Evolutionary conservation across 1,140 invertebrate species (phyloP).

Genomic region (Gonatopus flavifemur): DNA sequence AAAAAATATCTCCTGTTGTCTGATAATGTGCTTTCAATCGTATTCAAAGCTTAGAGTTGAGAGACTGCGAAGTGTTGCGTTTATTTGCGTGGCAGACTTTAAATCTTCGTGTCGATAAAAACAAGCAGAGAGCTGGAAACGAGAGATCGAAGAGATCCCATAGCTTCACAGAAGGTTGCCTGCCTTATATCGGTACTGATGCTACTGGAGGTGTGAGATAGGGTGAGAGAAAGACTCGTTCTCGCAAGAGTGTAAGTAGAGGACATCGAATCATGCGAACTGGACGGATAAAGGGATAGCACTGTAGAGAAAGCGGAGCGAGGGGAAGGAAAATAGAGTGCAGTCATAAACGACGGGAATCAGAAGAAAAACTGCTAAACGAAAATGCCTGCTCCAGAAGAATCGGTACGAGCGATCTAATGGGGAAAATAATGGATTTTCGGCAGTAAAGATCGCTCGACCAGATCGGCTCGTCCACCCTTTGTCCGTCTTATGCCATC

Average conservation of each 20-base stretch:
- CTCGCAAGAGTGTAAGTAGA: no score
- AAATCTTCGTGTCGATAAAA: no score
- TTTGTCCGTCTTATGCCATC: constrained; percentile 20
- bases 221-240: no score
- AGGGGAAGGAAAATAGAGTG: constrained; percentile 26
- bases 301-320: constrained; percentile 18
- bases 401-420: constrained; percentile 52
- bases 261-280: no score
- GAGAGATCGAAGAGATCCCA: constrained; percentile 25
- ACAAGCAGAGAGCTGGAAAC: constrained; percentile 10
- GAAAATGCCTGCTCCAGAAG: constrained; percentile 49
- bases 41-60: no score
- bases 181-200: no score
- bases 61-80: background rate
- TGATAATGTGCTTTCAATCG: no score
- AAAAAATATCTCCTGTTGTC: no score
- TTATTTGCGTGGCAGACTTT: no score
- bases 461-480: constrained; percentile 41
- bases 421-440: constrained; percentile 59
- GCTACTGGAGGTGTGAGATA: constrained; percentile 25
- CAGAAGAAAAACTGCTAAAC: constrained; percentile 59
- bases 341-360: constrained; percentile 55
- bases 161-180: constrained; percentile 16
- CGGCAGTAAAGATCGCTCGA: constrained; percentile 53
- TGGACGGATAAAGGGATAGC: no score